These are phyloP conservation scores for Pinna nobilis DNA, from an alignment of 1,140 invertebrate species.

Conservation along the genomic window DNA sequence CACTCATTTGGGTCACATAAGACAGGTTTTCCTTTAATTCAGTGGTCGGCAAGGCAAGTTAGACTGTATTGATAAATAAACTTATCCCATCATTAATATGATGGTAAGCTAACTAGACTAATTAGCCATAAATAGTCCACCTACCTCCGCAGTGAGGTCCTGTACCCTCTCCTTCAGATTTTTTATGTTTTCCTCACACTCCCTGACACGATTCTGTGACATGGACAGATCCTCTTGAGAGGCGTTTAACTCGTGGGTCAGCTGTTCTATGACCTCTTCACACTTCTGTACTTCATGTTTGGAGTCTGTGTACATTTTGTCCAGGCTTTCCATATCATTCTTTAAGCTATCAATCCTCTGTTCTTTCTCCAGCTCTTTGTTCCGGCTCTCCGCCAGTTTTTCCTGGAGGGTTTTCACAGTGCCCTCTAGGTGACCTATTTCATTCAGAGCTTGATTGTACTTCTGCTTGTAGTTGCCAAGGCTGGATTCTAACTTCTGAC, in stretches of 20 bases:
- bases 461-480: constrained; percentile 67
- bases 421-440: constrained; percentile 61
- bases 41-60: too few relatives aligned
- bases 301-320: constrained; percentile 59
- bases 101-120: too few relatives aligned
- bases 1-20: too few relatives aligned
- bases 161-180: constrained; percentile 60
- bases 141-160: constrained; percentile 62
- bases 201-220: constrained; percentile 59
- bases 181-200: constrained; percentile 64
- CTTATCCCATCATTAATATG: too few relatives aligned
- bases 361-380: constrained; percentile 65
- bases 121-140: background rate
- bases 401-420: constrained; percentile 61
- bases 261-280: constrained; percentile 71
- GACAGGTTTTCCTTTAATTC: too few relatives aligned
- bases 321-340: constrained; percentile 66
- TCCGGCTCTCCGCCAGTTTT: constrained; percentile 63
- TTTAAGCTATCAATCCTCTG: constrained; percentile 62
- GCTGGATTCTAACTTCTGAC: constrained; percentile 57
- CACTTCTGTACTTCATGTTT: constrained; percentile 66
- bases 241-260: constrained; percentile 68
- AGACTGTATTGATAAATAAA: too few relatives aligned
- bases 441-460: constrained; percentile 58
- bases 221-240: constrained; percentile 68